phyloP scores from a whole-genome alignment of 2,888 invertebrate species.

The Empis livida region DNA sequence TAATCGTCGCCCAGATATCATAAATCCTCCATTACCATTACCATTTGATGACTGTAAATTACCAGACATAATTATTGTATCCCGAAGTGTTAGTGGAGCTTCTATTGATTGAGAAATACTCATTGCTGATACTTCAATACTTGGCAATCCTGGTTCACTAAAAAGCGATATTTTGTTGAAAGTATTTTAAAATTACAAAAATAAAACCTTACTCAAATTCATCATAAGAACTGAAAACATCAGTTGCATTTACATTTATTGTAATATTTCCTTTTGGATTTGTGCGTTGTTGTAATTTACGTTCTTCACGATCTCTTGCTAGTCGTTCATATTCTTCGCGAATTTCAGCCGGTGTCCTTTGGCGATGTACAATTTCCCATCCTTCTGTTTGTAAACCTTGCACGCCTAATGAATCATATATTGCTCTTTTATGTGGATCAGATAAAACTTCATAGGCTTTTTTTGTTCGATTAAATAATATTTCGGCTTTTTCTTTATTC shows the following conservation, averaged over 20 bases:
- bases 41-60: conserved; percentile 80
- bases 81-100: conserved; percentile 74
- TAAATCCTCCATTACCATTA: conserved; percentile 56
- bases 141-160: conserved; percentile 46
- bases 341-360: conserved; percentile 89
- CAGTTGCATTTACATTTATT: conserved; percentile 83
- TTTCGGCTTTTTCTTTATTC: conserved; percentile 78
- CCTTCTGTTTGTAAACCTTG: conserved; percentile 88
- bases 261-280: conserved; percentile 84
- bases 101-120: conserved; percentile 87
- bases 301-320: conserved; percentile 73
- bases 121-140: conserved; percentile 85
- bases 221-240: conserved; percentile 76
- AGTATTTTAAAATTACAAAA: conserved; percentile 1
- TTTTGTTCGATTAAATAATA: conserved; percentile 84
- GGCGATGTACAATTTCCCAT: conserved; percentile 87
- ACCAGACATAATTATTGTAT: conserved; percentile 74
- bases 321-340: conserved; percentile 90
- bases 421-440: conserved; percentile 86
- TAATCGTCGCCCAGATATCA: conserved; percentile 61
- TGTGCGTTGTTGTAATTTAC: conserved; percentile 74
- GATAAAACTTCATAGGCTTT: conserved; percentile 90
- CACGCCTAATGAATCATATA: conserved; percentile 82
- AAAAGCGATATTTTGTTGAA: conserved; percentile 18
- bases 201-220: conserved; percentile 41